A percentile compares a stretch with the other conserved stretches of the same genome.
phyloP scores from a whole-genome alignment of 2,797 vertebrate species.

The Meda fulgida region DNA sequence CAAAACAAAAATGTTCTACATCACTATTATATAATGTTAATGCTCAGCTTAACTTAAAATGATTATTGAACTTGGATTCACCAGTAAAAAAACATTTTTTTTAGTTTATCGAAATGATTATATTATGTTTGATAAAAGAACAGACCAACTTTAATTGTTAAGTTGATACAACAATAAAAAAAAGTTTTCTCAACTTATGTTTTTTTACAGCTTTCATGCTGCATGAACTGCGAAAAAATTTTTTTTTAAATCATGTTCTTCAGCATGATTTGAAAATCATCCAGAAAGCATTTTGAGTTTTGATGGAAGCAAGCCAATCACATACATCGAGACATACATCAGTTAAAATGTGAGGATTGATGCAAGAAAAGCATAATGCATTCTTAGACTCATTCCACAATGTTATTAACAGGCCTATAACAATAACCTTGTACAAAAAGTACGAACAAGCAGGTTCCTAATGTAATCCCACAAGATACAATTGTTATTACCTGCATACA shows the following conservation, averaged over 20 bases:
- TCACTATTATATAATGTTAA: background rate
- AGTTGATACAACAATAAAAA: background rate
- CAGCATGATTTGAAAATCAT: background rate
- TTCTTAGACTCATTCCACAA: background rate
- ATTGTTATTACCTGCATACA: conserved; percentile 74
- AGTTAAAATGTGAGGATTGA: background rate
- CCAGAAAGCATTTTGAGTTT: background rate
- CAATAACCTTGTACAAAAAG: background rate
- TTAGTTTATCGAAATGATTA: background rate
- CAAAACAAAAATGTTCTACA: background rate
- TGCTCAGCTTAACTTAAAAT: background rate
- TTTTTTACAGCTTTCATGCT: background rate
- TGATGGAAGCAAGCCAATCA: background rate
- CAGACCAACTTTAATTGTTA: background rate
- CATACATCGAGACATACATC: background rate
- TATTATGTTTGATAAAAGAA: too few species aligned
- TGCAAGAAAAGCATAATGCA: background rate
- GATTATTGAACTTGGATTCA: background rate
- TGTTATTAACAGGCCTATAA: background rate
- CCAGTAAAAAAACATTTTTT: background rate
- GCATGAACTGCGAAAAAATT: background rate
- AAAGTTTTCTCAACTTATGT: background rate
- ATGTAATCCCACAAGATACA: background rate
- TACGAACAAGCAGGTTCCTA: background rate
- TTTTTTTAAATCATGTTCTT: background rate